A percentile compares a stretch with the other conserved stretches of the same genome.
Conservation (phyloP, 2,113 vertebrate species). For the Monopterus albus region DNA sequence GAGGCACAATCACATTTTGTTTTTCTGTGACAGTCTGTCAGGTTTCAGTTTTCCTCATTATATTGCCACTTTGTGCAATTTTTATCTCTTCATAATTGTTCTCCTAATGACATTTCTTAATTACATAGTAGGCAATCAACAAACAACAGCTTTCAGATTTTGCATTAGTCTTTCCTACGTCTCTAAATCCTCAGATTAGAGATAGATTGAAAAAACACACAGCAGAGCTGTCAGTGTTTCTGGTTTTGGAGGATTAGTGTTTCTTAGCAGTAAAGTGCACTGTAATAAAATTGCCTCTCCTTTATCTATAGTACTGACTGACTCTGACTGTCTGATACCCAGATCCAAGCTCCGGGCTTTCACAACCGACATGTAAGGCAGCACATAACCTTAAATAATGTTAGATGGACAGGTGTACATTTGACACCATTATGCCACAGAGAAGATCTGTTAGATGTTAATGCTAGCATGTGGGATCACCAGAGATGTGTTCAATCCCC, state of each 20-base stretch:
- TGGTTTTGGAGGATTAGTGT: conserved; percentile 65
- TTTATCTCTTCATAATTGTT: conserved; percentile 64
- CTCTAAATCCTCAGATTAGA: conserved; percentile 57
- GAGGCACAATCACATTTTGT: conserved; percentile 4
- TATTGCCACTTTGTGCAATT: conserved; percentile 42
- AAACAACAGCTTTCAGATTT: conserved; percentile 70
- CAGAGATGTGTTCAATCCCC: conserved; percentile 58
- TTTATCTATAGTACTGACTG: too few species aligned
- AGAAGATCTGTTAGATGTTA: conserved; percentile 74
- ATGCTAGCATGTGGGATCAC: conserved; percentile 64
- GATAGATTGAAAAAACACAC: conserved; percentile 58
- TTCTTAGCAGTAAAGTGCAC: conserved; percentile 66
- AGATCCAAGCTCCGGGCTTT: conserved; percentile 43
- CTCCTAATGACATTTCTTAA: conserved; percentile 55
- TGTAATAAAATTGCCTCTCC: conserved; percentile 55
- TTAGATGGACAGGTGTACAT: conserved; percentile 77
- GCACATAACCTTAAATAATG: conserved; percentile 71
- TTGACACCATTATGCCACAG: conserved; percentile 74
- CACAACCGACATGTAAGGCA: conserved; percentile 66
- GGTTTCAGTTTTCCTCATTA: conserved; percentile 51
- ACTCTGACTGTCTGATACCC: conserved; percentile 40
- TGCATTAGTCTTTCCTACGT: conserved; percentile 63
- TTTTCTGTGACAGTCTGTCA: conserved; percentile 27
- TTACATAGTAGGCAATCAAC: conserved; percentile 60
- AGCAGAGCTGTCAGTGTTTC: conserved; percentile 39